phyloP scores from a whole-genome alignment of 1,140 invertebrate species.

The Amphibalanus amphitrite region DNA sequence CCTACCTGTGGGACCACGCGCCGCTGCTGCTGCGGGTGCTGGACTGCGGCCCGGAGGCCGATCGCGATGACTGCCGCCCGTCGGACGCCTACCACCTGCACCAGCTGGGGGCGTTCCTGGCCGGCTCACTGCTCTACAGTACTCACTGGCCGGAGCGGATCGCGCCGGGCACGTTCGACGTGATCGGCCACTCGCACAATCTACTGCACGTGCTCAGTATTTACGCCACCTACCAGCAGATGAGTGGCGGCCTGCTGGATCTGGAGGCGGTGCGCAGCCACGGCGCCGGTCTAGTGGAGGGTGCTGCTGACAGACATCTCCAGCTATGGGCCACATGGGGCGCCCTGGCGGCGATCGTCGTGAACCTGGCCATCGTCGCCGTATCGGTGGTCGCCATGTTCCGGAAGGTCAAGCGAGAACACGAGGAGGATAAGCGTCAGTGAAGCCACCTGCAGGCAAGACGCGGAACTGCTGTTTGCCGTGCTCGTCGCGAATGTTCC shows the following conservation, averaged over 20 bases:
- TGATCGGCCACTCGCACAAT: conserved; percentile 33
- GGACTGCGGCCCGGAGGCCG: conserved; percentile 13
- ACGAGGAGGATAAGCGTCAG: too few species aligned
- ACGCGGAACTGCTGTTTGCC: too few species aligned
- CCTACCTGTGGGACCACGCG: conserved; percentile 28
- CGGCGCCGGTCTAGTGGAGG: conserved; percentile 14
- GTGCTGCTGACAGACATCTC: too few species aligned
- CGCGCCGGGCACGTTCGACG: conserved; percentile 31
- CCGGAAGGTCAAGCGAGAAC: too few species aligned
- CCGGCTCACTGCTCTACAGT: conserved; percentile 26
- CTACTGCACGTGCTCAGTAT: conserved; percentile 30
- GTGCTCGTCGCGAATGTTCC: too few species aligned
- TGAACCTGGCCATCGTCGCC: conserved; percentile 12
- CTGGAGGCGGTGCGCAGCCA: conserved; percentile 20
- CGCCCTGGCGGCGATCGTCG: conserved; percentile 12
- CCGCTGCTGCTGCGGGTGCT: conserved; percentile 25
- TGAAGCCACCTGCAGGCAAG: too few species aligned
- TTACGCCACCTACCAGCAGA: conserved; percentile 27
- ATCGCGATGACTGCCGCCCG: conserved; percentile 10
- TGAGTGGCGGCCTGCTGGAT: conserved; percentile 28
- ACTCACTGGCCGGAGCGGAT: conserved; percentile 31
- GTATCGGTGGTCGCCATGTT: background rate
- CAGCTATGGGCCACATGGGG: conserved; percentile 11
- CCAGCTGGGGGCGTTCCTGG: conserved; percentile 27
- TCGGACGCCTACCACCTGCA: conserved; percentile 20